Conservation (phyloP, 2,113 vertebrate genomes). For the Periophthalmus modestus region DNA sequence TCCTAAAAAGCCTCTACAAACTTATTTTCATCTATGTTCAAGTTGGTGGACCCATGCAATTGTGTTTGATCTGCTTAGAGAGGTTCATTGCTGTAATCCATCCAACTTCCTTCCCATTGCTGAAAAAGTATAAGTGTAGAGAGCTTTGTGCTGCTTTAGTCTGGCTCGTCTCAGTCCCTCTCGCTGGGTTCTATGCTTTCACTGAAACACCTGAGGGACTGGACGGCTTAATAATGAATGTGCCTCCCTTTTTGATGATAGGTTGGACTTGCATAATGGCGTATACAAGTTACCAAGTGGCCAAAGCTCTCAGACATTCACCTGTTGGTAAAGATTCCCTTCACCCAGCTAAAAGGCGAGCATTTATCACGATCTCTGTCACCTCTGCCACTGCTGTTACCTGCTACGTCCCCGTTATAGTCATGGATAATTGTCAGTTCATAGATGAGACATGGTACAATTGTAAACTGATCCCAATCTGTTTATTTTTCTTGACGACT, state of each 20-base stretch:
- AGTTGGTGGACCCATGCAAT: conserved; percentile 34
- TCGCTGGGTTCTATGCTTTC: accelerated
- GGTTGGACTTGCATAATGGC: accelerated
- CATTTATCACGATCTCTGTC: conserved; percentile 15
- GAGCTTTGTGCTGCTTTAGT: conserved; percentile 11
- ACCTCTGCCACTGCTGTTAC: neutral
- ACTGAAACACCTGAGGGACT: accelerated
- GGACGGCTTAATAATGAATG: accelerated
- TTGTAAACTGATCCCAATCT: accelerated
- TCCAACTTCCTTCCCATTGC: conserved; percentile 44
- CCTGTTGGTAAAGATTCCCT: conserved; percentile 5
- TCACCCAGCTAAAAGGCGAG: conserved; percentile 45
- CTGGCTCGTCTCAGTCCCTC: conserved; percentile 12
- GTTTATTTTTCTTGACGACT: conserved; percentile 8
- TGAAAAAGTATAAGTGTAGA: conserved; percentile 45
- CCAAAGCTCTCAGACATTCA: conserved; percentile 11
- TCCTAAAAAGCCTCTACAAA: accelerated
- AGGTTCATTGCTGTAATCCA: conserved; percentile 51
- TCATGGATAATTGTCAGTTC: accelerated
- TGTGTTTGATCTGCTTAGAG: conserved; percentile 52
- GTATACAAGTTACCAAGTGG: conserved; percentile 1
- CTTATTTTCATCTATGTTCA: conserved; percentile 13
- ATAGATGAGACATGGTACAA: accelerated
- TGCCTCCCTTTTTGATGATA: accelerated
- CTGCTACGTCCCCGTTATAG: neutral